phyloP scores from a whole-genome alignment of 1,140 invertebrate genomes.

The Tetramorium alpestre region DNA sequence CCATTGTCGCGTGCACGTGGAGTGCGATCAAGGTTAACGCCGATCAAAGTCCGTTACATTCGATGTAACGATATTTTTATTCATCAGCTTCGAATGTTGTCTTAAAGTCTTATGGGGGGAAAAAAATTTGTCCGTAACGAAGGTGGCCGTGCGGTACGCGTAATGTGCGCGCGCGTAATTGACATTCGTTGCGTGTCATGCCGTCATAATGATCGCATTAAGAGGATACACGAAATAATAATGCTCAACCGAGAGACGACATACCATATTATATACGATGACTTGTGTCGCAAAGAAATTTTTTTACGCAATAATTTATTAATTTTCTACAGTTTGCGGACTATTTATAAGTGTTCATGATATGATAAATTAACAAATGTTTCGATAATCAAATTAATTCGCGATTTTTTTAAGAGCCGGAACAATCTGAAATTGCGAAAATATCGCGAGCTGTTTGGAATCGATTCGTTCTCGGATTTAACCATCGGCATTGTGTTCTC shows the following conservation, averaged over 20 bases:
- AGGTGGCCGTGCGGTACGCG: neutral
- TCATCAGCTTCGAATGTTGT: neutral
- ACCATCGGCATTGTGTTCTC: neutral
- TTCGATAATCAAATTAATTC: neutral
- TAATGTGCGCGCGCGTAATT: conserved; percentile 13
- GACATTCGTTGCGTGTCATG: conserved; percentile 6
- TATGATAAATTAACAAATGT: neutral
- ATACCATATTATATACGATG: neutral
- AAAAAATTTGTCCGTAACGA: neutral
- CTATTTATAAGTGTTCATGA: neutral
- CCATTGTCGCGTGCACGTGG: conserved; percentile 45
- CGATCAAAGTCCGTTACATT: conserved; percentile 53
- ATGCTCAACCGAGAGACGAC: neutral
- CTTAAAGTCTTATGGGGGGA: neutral
- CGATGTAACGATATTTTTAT: conserved; percentile 43
- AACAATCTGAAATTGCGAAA: neutral
- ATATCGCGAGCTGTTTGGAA: neutral
- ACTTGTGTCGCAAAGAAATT: neutral
- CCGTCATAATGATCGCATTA: conserved; percentile 1
- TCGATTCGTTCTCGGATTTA: neutral
- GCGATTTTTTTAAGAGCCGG: neutral
- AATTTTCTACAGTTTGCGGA: neutral
- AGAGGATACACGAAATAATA: conserved; percentile 26
- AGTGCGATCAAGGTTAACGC: conserved; percentile 48
- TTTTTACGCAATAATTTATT: neutral